These are phyloP conservation scores for Caenorhabditis tropicalis DNA, from an alignment of 1,140 invertebrate genomes.

Conservation along the genomic window DNA sequence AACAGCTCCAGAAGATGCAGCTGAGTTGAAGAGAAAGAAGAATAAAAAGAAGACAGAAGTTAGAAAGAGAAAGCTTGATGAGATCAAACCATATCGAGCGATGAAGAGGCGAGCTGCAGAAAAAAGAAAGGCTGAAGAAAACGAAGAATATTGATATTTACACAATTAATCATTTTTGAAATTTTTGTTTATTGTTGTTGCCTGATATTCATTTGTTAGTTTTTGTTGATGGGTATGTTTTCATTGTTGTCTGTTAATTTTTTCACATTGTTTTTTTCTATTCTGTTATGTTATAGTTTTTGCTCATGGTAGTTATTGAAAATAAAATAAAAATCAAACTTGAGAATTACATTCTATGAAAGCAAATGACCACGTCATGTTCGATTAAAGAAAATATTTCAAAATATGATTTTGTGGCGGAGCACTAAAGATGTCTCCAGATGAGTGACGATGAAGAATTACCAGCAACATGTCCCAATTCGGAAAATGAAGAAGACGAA, in stretches of 20 bases:
- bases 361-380: not conserved
- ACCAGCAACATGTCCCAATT: not conserved
- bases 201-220: not conserved
- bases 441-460: slow-evolving; percentile 7
- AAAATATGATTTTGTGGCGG: too few relatives aligned
- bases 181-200: slow-evolving; percentile 32
- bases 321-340: not conserved
- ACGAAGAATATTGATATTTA: slow-evolving; percentile 43
- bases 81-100: slow-evolving; percentile 50
- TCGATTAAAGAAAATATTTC: not conserved
- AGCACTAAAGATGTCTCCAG: too few relatives aligned
- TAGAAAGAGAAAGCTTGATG: slow-evolving; percentile 54
- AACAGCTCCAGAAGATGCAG: slow-evolving; percentile 33
- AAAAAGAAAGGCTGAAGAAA: slow-evolving; percentile 37
- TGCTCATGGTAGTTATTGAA: not conserved
- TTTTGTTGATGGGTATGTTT: slow-evolving; percentile 8
- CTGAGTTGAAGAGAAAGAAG: slow-evolving; percentile 52
- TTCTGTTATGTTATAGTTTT: not conserved
- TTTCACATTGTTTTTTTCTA: not conserved
- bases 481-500: not conserved
- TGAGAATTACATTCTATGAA: too few relatives aligned
- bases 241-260: slow-evolving; percentile 19
- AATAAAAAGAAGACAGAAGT: slow-evolving; percentile 45
- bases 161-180: not conserved
- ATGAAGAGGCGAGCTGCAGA: slow-evolving; percentile 32